Evolutionary conservation across 2,113 vertebrate species (phyloP).

Genomic region (Pelecanus crispus): DNA sequence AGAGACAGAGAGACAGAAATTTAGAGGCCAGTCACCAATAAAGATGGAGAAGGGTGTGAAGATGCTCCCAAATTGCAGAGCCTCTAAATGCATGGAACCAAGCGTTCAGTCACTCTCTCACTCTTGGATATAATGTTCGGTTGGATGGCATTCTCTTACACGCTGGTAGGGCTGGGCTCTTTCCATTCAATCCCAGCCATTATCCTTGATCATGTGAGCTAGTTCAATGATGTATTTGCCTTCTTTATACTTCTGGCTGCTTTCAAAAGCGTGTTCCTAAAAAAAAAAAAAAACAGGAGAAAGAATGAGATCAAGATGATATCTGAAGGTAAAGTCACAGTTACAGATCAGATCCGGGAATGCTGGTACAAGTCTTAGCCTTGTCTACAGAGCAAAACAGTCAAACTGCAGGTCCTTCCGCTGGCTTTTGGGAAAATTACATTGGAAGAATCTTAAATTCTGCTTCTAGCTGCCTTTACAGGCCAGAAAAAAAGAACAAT

Average conservation of each 20-base stretch:
- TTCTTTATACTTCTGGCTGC: constrained; percentile 99
- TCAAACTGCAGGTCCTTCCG: background rate
- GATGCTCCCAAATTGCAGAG: constrained; percentile 72
- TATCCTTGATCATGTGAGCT: constrained; percentile 99
- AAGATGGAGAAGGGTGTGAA: constrained; percentile 74
- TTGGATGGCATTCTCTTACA: constrained; percentile 70
- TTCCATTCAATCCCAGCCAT: constrained; percentile 91
- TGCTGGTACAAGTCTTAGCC: background rate
- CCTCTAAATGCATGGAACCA: constrained; percentile 78
- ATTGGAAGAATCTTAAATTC: background rate
- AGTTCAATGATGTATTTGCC: constrained; percentile 99
- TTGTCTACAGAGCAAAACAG: background rate
- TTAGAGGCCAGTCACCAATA: constrained; percentile 78
- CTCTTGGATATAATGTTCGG: constrained; percentile 74
- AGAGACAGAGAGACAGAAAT: constrained; percentile 81
- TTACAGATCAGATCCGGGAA: background rate
- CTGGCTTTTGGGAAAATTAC: background rate
- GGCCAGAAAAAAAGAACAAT: background rate
- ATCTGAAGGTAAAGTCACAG: rapidly evolving
- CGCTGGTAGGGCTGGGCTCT: constrained; percentile 43
- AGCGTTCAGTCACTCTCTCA: constrained; percentile 80
- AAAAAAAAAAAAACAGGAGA: background rate
- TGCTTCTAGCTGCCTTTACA: background rate
- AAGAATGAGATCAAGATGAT: background rate
- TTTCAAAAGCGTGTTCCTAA: constrained; percentile 96